Evolutionary conservation across 2,113 vertebrate genomes (phyloP).

Genomic region (Pandion haliaetus): DNA sequence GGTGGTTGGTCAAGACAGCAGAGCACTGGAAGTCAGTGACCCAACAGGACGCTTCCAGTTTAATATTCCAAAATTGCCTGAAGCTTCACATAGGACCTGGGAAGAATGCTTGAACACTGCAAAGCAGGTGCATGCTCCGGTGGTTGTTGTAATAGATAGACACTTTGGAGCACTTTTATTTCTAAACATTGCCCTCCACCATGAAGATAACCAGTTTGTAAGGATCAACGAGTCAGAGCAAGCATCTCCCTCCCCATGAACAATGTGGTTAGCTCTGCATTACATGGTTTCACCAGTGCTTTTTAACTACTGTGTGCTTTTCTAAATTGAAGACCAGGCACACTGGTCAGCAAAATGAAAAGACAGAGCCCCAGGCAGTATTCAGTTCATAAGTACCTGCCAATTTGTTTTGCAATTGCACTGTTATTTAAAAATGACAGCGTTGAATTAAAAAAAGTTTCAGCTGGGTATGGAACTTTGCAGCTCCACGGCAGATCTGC

Average conservation of each 20-base stretch:
- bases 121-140: background rate
- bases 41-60: background rate
- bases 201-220: background rate
- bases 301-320: background rate
- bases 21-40: background rate
- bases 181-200: background rate
- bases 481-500: background rate
- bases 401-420: slow-evolving; percentile 22
- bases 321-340: slow-evolving; percentile 15
- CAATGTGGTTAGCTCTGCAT: background rate
- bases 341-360: slow-evolving; percentile 29
- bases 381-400: background rate
- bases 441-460: background rate
- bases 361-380: background rate
- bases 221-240: background rate
- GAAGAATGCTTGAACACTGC: background rate
- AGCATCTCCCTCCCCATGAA: background rate
- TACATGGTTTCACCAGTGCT: background rate
- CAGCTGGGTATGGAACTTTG: background rate
- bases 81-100: background rate
- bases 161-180: background rate
- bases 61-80: background rate
- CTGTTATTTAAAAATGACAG: slow-evolving; percentile 22
- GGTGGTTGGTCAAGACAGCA: background rate
- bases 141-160: background rate